Conservation (phyloP, 2,888 invertebrate genomes). For the Argyra leucocephala region DNA sequence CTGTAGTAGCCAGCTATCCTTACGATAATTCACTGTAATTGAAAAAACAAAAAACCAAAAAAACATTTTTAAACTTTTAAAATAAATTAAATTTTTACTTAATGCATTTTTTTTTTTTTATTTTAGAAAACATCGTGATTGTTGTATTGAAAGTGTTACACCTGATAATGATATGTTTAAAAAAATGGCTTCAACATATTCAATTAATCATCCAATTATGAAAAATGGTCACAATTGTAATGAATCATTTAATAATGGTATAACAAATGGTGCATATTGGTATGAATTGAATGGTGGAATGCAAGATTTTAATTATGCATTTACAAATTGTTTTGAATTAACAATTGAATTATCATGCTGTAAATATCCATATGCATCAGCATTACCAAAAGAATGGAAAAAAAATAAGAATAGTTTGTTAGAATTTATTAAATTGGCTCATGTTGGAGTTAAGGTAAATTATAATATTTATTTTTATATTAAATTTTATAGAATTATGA, state of each 20-base stretch:
- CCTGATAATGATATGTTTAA: conserved; percentile 78
- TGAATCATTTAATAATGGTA: conserved; percentile 66
- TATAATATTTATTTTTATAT: not conserved
- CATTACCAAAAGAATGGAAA: conserved; percentile 71
- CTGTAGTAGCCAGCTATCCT: conserved; percentile 95
- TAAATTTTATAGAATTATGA: not conserved
- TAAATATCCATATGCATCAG: conserved; percentile 71
- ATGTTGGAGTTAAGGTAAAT: conserved; percentile 56
- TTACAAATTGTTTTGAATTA: conserved; percentile 92
- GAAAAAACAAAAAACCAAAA: too few relatives aligned
- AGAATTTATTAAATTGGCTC: conserved; percentile 71
- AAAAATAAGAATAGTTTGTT: conserved; percentile 78
- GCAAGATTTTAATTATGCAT: conserved; percentile 96
- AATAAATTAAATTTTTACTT: not conserved
- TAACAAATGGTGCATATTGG: conserved; percentile 90
- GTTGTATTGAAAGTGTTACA: conserved; percentile 63
- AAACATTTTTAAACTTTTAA: not conserved
- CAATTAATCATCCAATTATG: conserved; percentile 68
- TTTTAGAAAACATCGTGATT: conserved; percentile 47
- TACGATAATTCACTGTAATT: conserved; percentile 75
- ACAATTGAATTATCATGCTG: conserved; percentile 94
- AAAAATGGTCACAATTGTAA: conserved; percentile 60
- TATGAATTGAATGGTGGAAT: conserved; percentile 87
- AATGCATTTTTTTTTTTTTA: conserved; percentile 4
- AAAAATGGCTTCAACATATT: conserved; percentile 65